Evolutionary conservation across 2,113 vertebrate species (phyloP).

Genomic region (Nanorana parkeri): DNA sequence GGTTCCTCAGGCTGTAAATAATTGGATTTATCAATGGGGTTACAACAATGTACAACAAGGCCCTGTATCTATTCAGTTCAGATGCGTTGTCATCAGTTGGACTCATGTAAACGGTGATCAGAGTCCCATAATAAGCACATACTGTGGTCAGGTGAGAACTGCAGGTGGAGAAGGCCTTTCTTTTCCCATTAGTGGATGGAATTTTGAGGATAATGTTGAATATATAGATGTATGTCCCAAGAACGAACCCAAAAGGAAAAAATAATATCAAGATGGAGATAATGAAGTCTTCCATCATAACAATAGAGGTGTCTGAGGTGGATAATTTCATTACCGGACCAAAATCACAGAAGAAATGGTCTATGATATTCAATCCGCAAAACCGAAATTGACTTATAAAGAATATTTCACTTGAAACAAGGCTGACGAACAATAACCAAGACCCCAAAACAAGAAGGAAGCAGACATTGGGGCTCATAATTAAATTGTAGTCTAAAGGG

Average conservation of each 20-base stretch:
- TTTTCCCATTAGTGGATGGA: neutral
- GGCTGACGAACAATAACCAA: conserved; percentile 35
- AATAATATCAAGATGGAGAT: conserved; percentile 24
- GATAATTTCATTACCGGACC: conserved; percentile 44
- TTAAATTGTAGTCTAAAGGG: neutral
- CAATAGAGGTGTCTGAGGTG: conserved; percentile 38
- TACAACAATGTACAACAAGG: conserved; percentile 61
- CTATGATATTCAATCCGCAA: conserved; percentile 37
- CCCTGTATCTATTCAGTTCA: conserved; percentile 37
- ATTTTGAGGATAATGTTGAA: conserved; percentile 54
- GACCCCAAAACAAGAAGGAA: conserved; percentile 44
- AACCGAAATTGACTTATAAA: conserved; percentile 49
- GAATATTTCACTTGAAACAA: conserved; percentile 20
- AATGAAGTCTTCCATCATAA: conserved; percentile 49
- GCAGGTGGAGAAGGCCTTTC: too few relatives aligned
- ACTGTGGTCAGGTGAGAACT: too few relatives aligned
- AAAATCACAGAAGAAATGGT: conserved; percentile 61
- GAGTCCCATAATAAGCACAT: too few relatives aligned
- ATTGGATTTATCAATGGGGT: conserved; percentile 61
- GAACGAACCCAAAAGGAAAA: conserved; percentile 6
- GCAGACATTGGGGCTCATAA: conserved; percentile 7
- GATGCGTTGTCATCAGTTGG: too few relatives aligned
- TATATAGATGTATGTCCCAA: conserved; percentile 42
- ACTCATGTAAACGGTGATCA: too few relatives aligned
- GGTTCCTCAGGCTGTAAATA: conserved; percentile 60